These are phyloP conservation scores for Artemia sp. DNA, from an alignment of 2,888 invertebrate species.

Conservation along the genomic window DNA sequence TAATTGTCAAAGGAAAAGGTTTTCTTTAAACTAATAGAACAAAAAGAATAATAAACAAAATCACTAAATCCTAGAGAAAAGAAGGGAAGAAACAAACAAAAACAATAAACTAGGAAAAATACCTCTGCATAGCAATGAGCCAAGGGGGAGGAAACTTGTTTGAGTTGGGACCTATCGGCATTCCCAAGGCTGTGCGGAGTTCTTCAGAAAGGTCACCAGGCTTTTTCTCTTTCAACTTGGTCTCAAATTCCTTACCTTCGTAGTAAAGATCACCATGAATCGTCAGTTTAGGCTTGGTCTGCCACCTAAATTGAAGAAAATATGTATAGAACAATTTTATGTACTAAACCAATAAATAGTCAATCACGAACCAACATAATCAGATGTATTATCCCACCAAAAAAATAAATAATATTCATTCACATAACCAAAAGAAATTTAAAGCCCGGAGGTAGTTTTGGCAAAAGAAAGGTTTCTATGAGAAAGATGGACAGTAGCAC, in stretches of 20 bases:
- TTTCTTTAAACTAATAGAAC: too few species aligned
- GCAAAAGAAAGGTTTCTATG: too few species aligned
- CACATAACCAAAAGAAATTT: not conserved
- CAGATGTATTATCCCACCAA: not conserved
- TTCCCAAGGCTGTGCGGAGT: constrained; percentile 83
- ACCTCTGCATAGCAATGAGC: constrained; percentile 88
- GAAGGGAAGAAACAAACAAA: too few species aligned
- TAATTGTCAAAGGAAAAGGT: too few species aligned
- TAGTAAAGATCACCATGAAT: constrained; percentile 98
- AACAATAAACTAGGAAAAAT: constrained; percentile 25
- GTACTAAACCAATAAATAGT: not conserved
- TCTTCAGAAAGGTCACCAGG: constrained; percentile 95
- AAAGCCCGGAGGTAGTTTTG: too few species aligned
- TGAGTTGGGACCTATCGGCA: constrained; percentile 90
- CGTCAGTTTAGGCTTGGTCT: constrained; percentile 96
- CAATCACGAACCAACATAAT: not conserved
- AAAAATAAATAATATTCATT: not conserved
- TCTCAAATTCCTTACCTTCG: constrained; percentile 98
- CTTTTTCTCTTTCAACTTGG: constrained; percentile 89
- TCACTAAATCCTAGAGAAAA: too few species aligned
- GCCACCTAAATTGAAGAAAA: constrained; percentile 52
- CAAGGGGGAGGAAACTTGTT: constrained; percentile 80
- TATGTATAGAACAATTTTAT: constrained; percentile 6
- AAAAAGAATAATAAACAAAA: too few species aligned
- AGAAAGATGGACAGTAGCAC: too few species aligned